Conservation (phyloP, 2,888 invertebrate species). For the Polymixis flavicincta region DNA sequence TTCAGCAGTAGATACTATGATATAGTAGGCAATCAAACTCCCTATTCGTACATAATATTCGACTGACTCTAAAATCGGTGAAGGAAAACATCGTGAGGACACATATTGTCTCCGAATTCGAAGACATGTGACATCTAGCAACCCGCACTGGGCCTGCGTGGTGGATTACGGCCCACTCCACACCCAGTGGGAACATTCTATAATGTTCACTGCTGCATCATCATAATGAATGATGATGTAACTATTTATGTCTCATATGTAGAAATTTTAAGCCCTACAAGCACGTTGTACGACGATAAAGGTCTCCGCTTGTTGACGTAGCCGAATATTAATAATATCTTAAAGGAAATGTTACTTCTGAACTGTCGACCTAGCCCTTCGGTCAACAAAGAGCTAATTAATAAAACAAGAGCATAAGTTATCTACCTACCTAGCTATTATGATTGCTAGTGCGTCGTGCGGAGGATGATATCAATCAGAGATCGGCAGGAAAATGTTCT, state of each 20-base stretch:
- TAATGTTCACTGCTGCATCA: no score
- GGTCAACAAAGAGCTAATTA: conserved; percentile 60
- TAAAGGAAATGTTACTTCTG: not conserved
- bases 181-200: no score
- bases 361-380: conserved; percentile 28
- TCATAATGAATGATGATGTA: no score
- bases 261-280: not conserved
- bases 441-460: conserved; percentile 47
- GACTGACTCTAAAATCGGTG: no score
- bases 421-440: conserved; percentile 36
- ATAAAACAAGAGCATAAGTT: conserved; percentile 54
- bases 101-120: no score
- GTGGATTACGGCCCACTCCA: no score
- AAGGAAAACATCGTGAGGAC: no score
- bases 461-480: conserved; percentile 81
- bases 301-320: not conserved
- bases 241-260: no score
- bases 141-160: no score
- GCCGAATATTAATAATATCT: conserved; percentile 16
- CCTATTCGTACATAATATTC: not conserved
- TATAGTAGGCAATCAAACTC: no score
- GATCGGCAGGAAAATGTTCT: conserved; percentile 69
- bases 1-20: no score
- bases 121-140: no score
- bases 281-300: not conserved